Evolutionary conservation across 2,797 vertebrate genomes (phyloP), one percentile per base, ranked within the genome.

Genomic region (Chelidonichthys spinosus): DNA sequence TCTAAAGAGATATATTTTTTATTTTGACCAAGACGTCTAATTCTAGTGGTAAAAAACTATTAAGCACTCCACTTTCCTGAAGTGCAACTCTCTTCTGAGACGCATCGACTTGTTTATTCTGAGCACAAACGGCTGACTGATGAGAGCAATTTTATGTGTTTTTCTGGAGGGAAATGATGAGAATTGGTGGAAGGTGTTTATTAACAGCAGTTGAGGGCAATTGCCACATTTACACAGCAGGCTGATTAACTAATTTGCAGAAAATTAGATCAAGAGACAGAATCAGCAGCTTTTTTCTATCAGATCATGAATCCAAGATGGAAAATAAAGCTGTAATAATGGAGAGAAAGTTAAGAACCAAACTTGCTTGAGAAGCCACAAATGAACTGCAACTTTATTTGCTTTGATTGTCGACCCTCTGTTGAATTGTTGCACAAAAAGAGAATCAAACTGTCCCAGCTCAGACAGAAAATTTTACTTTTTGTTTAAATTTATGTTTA

Each of bases 231-330:
- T 42, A 66, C n/a, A 53, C 10, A 69, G 66, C 46, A 78, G 58
- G 7, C 25, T 76, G 68, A 80, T 84, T 35, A 78, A 64, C 52
- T 39, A 13, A 74, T 85, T 54, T 66, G 35, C 59, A 49, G 25
- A 46, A 56, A 69, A 50, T 36, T 1, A 72, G 6, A 76, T 6
- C 0, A 7, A 42, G 58, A 54, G n/a, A 36, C 33, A 54, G 40
- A 33, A 59, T 17, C 55, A 63, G 56, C 54, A 71, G 10, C 6
- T 35, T 33, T 61, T 61, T 25, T 25, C 25, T 1, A 53, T 62
- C 8, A 37, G 25, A 39, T 32, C 13, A 59, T n/a, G 74, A 67
- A 44, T 39, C 5, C 4, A 50, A 52, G n/a, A 60, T 50, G 4
- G 50, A 49, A 65, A 50, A 67, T 43, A 5, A 56, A 74, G 44